phyloP scores from a whole-genome alignment of 2,888 invertebrate genomes.

The Ochlodes sylvanus region DNA sequence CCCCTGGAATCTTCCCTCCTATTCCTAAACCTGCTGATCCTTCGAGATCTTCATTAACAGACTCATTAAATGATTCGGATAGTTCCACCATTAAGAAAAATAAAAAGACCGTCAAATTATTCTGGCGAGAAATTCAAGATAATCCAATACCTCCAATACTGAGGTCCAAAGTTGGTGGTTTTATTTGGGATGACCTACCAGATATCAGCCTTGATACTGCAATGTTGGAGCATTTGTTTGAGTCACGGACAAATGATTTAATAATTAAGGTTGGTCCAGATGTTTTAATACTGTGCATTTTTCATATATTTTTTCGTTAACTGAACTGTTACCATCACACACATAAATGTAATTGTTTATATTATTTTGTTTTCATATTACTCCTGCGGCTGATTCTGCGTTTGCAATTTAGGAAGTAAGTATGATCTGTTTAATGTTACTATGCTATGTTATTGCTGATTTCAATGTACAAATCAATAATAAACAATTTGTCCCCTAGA shows the following conservation, averaged over 20 bases:
- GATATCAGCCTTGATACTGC: slow-evolving; percentile 95
- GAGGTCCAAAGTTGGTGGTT: slow-evolving; percentile 86
- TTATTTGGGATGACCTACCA: slow-evolving; percentile 96
- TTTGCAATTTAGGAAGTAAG: slow-evolving; percentile 18
- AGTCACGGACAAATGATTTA: slow-evolving; percentile 98
- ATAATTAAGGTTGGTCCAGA: slow-evolving; percentile 88
- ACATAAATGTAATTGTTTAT: slow-evolving; percentile 1
- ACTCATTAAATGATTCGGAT: slow-evolving; percentile 72
- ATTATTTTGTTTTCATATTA: slow-evolving; percentile 4
- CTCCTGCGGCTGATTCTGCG: neutral
- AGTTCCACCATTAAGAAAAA: slow-evolving; percentile 89
- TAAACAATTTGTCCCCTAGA: slow-evolving; percentile 51
- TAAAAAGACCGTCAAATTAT: slow-evolving; percentile 98
- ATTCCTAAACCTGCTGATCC: slow-evolving; percentile 74
- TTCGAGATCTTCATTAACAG: slow-evolving; percentile 54
- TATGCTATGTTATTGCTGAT: neutral
- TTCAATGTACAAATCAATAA: neutral
- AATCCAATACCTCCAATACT: slow-evolving; percentile 84
- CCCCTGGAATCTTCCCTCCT: slow-evolving; percentile 77
- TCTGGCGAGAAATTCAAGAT: slow-evolving; percentile 98
- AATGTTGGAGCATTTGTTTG: slow-evolving; percentile 98
- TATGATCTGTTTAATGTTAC: slow-evolving; percentile 1
- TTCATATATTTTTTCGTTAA: too few species aligned
- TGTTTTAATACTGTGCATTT: too few species aligned
- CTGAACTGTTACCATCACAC: too few species aligned